Evolutionary conservation across 2,888 invertebrate genomes (phyloP).

Genomic region (Harmothoe impar): DNA sequence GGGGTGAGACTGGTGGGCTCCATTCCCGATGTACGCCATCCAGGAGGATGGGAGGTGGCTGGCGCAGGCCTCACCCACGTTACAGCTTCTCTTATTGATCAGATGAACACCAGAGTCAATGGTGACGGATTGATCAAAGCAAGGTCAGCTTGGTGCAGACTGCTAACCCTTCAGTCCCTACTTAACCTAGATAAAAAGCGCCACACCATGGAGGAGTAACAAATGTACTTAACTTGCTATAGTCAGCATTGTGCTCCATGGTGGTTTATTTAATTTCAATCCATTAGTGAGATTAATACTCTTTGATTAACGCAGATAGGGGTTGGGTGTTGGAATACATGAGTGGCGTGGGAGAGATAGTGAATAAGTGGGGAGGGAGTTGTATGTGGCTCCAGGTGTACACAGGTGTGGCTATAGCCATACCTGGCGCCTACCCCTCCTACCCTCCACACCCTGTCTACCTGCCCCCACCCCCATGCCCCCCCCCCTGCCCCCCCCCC

Average conservation of each 20-base stretch:
- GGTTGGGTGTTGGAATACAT: neutral
- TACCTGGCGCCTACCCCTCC: conserved; percentile 25
- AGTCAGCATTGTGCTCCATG: no score
- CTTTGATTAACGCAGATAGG: no score
- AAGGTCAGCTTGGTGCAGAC: neutral
- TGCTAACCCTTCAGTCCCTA: neutral
- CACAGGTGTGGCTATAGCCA: conserved; percentile 6
- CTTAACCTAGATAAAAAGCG: neutral
- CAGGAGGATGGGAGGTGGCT: neutral
- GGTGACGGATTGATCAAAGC: conserved; percentile 21
- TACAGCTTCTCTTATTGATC: conserved; percentile 18
- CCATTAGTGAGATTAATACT: no score
- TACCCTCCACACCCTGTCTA: neutral
- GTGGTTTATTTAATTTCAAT: no score
- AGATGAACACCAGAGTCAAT: conserved; percentile 13
- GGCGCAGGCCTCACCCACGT: neutral
- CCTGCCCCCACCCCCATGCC: neutral
- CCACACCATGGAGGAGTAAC: neutral
- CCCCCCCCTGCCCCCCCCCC: neutral
- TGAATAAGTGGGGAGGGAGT: neutral
- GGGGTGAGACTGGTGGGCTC: no score
- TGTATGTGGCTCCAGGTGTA: neutral
- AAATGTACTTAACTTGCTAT: no score
- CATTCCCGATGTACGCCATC: neutral
- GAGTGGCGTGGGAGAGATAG: neutral